Evolutionary conservation across 2,797 vertebrate genomes (phyloP).

Genomic region (Dicrostonyx torquatus): DNA sequence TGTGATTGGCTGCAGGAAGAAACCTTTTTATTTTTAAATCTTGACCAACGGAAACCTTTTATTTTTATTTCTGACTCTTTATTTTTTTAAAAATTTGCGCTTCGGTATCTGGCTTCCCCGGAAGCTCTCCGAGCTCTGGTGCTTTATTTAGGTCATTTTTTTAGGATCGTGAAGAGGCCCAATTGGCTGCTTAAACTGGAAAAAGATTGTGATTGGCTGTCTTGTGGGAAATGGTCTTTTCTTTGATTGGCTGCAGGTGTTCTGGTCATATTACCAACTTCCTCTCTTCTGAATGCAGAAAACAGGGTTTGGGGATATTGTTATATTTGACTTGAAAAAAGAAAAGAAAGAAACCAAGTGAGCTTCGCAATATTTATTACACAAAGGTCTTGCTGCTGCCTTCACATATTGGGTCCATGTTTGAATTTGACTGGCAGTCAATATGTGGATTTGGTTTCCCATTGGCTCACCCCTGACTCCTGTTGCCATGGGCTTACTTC

Average conservation of each 20-base stretch:
- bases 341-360: constrained; percentile 71
- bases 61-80: constrained; percentile 81
- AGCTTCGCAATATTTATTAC: constrained; percentile 88
- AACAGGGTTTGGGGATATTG: constrained; percentile 84
- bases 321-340: constrained; percentile 82
- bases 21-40: constrained; percentile 85
- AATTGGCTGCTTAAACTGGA: constrained; percentile 85
- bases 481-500: constrained; percentile 68
- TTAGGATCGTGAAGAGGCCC: constrained; percentile 83
- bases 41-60: constrained; percentile 86
- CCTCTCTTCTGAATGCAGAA: constrained; percentile 77
- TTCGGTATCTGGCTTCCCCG: constrained; percentile 81
- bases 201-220: constrained; percentile 80
- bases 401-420: constrained; percentile 69
- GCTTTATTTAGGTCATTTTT: constrained; percentile 87
- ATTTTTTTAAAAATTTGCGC: constrained; percentile 72
- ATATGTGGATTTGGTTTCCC: constrained; percentile 70
- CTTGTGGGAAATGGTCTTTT: constrained; percentile 75
- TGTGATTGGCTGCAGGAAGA: constrained; percentile 85
- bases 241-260: constrained; percentile 85
- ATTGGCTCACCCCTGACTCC: constrained; percentile 68
- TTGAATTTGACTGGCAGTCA: constrained; percentile 72
- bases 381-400: constrained; percentile 68
- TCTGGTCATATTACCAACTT: constrained; percentile 73
- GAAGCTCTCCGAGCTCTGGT: constrained; percentile 86